Percentiles rank a stretch among this genome's conserved stretches.
These are phyloP conservation scores for Lobophora halterata DNA, from an alignment of 2,888 invertebrate species.

Conservation along the genomic window DNA sequence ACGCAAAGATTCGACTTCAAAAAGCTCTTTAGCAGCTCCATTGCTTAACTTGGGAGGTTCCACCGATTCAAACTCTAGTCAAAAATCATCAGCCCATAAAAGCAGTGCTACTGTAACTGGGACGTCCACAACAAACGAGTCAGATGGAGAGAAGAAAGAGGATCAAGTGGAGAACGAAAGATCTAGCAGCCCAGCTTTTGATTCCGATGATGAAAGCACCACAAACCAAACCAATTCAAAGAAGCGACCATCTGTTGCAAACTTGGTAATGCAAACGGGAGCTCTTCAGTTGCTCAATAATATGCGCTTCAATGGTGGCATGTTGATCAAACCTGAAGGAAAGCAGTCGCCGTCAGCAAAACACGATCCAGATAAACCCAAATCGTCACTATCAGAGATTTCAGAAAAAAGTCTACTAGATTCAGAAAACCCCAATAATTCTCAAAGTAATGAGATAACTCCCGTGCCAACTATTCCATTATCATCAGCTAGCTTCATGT, in stretches of 20 bases:
- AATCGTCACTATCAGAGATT: constrained; percentile 81
- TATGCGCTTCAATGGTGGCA: constrained; percentile 78
- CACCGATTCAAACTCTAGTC: constrained; percentile 82
- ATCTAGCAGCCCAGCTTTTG: constrained; percentile 96
- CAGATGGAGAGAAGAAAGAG: constrained; percentile 72
- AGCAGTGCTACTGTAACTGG: constrained; percentile 80
- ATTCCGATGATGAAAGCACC: constrained; percentile 95
- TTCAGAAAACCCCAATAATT: constrained; percentile 76
- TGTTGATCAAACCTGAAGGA: constrained; percentile 66
- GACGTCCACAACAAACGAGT: constrained; percentile 78
- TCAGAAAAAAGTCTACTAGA: constrained; percentile 83
- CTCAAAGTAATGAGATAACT: constrained; percentile 52
- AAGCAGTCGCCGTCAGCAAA: constrained; percentile 62
- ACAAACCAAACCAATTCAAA: constrained; percentile 76
- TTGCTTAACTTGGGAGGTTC: constrained; percentile 68
- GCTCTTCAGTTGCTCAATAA: constrained; percentile 76
- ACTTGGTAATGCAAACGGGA: constrained; percentile 85
- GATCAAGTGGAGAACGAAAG: constrained; percentile 84
- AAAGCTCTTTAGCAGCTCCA: constrained; percentile 65
- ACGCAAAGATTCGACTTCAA: constrained; percentile 64
- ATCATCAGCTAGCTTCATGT: constrained; percentile 58
- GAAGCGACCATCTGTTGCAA: constrained; percentile 85
- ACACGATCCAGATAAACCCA: constrained; percentile 61
- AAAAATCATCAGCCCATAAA: constrained; percentile 81
- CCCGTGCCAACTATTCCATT: constrained; percentile 55